A percentile compares a stretch with the other conserved stretches of the same genome.
phyloP scores from a whole-genome alignment of 2,888 invertebrate genomes.

The Pharmacophagus antenor region DNA sequence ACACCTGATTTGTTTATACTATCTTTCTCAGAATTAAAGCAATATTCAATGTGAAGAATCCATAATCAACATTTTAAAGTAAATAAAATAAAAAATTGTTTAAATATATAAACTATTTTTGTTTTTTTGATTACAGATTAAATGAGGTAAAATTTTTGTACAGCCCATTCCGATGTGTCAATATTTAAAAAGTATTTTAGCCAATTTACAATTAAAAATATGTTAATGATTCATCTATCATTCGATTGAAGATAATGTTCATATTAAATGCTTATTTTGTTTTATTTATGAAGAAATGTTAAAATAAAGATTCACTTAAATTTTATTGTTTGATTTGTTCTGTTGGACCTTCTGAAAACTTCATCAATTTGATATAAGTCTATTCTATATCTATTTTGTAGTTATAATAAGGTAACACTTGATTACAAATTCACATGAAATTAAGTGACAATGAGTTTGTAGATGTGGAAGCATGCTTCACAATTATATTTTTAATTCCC shows the following conservation, averaged over 20 bases:
- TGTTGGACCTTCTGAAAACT: no score
- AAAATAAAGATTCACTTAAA: slow-evolving; percentile 58
- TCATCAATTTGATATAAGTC: no score
- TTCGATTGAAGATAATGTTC: slow-evolving; percentile 55
- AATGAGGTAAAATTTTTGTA: background rate
- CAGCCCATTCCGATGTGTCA: slow-evolving; percentile 17
- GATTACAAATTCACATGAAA: no score
- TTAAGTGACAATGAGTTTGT: no score
- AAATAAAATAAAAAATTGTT: background rate
- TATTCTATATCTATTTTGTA: no score
- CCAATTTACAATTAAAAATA: slow-evolving; percentile 34
- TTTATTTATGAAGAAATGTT: slow-evolving; percentile 66
- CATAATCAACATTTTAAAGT: no score
- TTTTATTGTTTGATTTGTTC: slow-evolving; percentile 34
- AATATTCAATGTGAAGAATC: background rate
- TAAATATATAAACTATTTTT: background rate
- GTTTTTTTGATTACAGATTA: background rate
- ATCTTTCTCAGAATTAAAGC: no score
- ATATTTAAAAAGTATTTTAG: slow-evolving; percentile 25
- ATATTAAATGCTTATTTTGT: slow-evolving; percentile 65
- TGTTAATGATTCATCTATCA: slow-evolving; percentile 45
- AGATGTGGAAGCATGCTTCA: no score
- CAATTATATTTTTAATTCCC: no score
- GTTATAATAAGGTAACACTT: no score
- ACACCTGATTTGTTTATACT: slow-evolving; percentile 3